Percentiles rank a stretch among this genome's conserved stretches.
These are phyloP conservation scores for Notolepis coatsorum DNA, from an alignment of 2,797 vertebrate genomes.

Conservation along the genomic window DNA sequence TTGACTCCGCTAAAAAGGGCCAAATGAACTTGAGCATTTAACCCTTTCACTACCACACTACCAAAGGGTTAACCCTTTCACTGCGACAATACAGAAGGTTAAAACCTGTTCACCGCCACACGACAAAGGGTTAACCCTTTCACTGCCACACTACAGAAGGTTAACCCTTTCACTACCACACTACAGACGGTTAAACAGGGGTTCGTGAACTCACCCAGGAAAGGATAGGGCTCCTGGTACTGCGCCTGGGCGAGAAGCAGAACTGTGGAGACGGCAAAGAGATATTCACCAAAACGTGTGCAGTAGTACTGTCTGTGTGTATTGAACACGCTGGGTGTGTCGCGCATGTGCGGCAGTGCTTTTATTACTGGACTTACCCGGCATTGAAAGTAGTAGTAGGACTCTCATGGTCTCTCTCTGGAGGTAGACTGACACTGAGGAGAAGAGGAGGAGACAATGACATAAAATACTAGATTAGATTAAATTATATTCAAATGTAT, in stretches of 20 bases:
- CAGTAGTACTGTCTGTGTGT: not conserved
- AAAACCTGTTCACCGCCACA: no score
- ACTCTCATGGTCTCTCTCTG: constrained; percentile 74
- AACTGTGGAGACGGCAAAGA: constrained; percentile 51
- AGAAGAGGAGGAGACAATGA: constrained; percentile 26
- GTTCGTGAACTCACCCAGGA: constrained; percentile 69
- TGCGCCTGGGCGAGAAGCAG: constrained; percentile 76
- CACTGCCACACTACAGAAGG: no score
- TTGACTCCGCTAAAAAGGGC: no score
- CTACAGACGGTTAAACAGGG: no score
- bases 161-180: no score
- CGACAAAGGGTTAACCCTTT: no score
- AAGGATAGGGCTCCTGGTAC: constrained; percentile 60
- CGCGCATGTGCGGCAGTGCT: not conserved
- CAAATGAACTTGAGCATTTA: no score
- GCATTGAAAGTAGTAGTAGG: constrained; percentile 66
- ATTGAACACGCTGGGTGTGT: not conserved
- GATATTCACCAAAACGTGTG: constrained; percentile 6
- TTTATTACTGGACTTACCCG: constrained; percentile 58
- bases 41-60: no score
- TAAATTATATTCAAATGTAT: no score
- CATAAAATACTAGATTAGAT: no score
- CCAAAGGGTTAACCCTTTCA: no score
- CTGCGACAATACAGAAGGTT: no score
- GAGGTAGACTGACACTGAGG: constrained; percentile 69